These are phyloP conservation scores for Oikopleura dioica DNA, from an alignment of 23 tunicate species.

Conservation along the genomic window DNA sequence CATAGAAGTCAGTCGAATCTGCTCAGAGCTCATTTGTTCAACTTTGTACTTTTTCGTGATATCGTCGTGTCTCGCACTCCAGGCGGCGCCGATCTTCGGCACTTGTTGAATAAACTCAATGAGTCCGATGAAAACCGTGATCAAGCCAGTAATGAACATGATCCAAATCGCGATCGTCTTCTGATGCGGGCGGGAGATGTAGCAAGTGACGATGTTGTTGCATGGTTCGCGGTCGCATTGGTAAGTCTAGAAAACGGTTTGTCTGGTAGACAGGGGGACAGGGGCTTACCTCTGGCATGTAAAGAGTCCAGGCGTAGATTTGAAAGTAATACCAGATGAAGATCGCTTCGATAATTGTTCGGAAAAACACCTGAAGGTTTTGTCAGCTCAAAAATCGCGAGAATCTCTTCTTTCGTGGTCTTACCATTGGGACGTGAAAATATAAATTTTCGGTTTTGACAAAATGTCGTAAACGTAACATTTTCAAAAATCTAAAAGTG, in stretches of 20 bases:
- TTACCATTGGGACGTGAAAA: no score
- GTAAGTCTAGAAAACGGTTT: no score
- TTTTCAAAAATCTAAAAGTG: no score
- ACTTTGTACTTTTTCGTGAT: constrained; percentile 11
- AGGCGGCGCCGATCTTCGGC: not conserved
- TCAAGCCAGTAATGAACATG: not conserved
- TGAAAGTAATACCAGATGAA: not conserved
- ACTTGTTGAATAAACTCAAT: not conserved
- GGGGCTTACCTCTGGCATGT: constrained; percentile 28
- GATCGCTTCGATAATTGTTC: not conserved
- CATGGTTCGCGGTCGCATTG: not conserved
- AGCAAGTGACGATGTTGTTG: not conserved
- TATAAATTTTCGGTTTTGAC: no score
- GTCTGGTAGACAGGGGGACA: no score
- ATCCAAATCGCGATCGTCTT: constrained; percentile 3
- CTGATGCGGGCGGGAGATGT: not conserved
- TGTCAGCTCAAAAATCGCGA: not conserved
- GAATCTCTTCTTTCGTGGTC: no score
- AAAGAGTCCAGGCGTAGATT: constrained; percentile 16
- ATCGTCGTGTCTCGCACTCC: not conserved
- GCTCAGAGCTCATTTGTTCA: not conserved
- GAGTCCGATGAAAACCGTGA: constrained; percentile 4
- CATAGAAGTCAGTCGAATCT: no score
- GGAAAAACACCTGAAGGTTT: not conserved
- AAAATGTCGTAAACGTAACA: no score